Conservation (phyloP, 2,113 vertebrate genomes). For the Montifringilla adamsi region DNA sequence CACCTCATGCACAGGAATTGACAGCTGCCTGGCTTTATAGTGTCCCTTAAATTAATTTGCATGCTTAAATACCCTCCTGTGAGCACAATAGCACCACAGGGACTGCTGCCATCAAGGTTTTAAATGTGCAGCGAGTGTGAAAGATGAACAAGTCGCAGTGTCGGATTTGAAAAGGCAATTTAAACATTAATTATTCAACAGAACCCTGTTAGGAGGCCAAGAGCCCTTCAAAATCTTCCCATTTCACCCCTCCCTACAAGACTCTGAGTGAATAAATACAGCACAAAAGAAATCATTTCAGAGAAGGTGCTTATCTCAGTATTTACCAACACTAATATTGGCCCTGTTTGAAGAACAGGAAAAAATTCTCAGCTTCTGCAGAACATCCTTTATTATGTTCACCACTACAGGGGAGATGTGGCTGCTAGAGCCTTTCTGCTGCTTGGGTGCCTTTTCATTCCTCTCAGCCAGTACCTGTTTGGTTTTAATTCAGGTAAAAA, state of each 20-base stretch:
- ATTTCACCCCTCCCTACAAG: neutral
- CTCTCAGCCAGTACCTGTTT: neutral
- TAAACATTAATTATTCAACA: constrained; percentile 25
- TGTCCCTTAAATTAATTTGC: constrained; percentile 41
- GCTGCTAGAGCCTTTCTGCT: neutral
- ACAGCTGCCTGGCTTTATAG: neutral
- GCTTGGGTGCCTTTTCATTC: neutral
- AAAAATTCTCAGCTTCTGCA: neutral
- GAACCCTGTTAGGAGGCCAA: neutral
- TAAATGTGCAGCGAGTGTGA: neutral
- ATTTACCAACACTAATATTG: neutral
- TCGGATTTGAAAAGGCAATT: constrained; percentile 31
- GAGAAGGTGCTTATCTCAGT: neutral
- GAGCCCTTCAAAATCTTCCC: constrained; percentile 1
- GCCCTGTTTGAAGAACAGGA: neutral
- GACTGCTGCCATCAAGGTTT: neutral
- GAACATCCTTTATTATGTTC: neutral
- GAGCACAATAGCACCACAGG: neutral
- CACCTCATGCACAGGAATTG: neutral
- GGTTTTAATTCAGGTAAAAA: neutral
- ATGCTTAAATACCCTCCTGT: constrained; percentile 1
- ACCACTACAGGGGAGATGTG: neutral
- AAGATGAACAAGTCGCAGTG: neutral
- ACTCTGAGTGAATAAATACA: neutral
- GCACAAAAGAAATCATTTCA: neutral